Evolutionary conservation across 2,113 vertebrate species (phyloP).

Genomic region (Eretmochelys imbricata): DNA sequence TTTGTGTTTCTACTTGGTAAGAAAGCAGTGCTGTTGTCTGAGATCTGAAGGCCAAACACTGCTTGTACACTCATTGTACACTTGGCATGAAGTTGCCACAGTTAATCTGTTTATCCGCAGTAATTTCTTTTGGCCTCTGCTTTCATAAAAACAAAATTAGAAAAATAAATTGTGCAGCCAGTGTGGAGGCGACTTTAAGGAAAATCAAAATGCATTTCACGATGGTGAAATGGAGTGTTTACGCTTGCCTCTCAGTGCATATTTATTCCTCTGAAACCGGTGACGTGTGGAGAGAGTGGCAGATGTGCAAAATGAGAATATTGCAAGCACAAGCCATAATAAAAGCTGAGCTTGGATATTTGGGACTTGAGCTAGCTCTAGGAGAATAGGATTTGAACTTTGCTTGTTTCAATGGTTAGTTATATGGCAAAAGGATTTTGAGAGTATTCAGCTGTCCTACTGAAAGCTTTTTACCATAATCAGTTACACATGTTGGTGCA

Average conservation of each 20-base stretch:
- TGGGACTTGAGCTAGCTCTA: background rate
- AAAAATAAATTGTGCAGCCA: constrained; percentile 34
- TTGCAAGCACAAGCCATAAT: accelerated
- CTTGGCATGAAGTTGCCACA: constrained; percentile 17
- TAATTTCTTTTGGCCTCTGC: constrained; percentile 43
- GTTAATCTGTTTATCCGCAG: constrained; percentile 55
- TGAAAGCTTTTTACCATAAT: accelerated
- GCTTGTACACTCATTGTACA: background rate
- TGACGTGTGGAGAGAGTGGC: background rate
- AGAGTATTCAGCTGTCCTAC: background rate
- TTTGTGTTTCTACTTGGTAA: constrained; percentile 48
- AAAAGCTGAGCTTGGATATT: background rate
- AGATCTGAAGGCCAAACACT: constrained; percentile 16
- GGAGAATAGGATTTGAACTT: accelerated
- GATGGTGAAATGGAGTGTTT: background rate
- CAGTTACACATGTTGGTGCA: background rate
- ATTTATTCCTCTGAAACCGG: background rate
- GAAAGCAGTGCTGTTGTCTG: background rate
- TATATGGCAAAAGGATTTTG: background rate
- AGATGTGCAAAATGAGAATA: background rate
- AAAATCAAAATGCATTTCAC: background rate
- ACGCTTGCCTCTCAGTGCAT: background rate
- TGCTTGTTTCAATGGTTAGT: accelerated
- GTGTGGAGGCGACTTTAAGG: constrained; percentile 25
- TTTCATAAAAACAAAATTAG: constrained; percentile 64